Evolutionary conservation across 2,888 invertebrate species (phyloP).

Genomic region (Drosophila quasianomalipes): DNA sequence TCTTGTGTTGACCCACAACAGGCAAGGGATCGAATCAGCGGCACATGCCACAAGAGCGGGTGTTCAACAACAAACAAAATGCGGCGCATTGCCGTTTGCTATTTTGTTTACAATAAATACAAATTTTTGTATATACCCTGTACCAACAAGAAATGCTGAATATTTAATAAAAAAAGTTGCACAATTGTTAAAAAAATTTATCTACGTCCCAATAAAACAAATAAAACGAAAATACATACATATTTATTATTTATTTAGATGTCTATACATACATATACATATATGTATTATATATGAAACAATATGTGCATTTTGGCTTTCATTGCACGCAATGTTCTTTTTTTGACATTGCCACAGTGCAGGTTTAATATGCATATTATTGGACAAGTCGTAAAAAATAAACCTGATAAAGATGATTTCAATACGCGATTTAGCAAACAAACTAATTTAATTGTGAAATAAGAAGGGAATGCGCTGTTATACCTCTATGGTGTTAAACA

Average conservation of each 20-base stretch:
- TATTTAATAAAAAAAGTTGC: background rate
- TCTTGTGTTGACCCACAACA: constrained; percentile 41
- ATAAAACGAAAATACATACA: background rate
- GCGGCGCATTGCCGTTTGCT: constrained; percentile 31
- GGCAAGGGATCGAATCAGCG: constrained; percentile 39
- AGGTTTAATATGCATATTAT: background rate
- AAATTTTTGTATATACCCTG: constrained; percentile 12
- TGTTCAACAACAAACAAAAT: constrained; percentile 70
- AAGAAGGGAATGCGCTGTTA: background rate
- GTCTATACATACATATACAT: background rate
- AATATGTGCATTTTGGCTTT: background rate
- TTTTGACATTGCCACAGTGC: background rate
- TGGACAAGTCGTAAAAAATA: background rate
- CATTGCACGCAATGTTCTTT: background rate
- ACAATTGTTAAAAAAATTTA: background rate
- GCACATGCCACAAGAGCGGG: constrained; percentile 71
- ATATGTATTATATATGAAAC: background rate
- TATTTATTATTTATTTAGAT: background rate
- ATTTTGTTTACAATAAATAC: constrained; percentile 53
- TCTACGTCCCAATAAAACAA: background rate
- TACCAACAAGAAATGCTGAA: background rate
- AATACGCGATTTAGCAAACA: background rate
- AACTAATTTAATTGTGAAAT: background rate
- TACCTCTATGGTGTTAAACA: background rate
- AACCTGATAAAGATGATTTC: background rate